Evolutionary conservation across 2,888 invertebrate species (phyloP), one percentile per base, ranked within the genome.

Genomic region (Eupithecia pulchellata): DNA sequence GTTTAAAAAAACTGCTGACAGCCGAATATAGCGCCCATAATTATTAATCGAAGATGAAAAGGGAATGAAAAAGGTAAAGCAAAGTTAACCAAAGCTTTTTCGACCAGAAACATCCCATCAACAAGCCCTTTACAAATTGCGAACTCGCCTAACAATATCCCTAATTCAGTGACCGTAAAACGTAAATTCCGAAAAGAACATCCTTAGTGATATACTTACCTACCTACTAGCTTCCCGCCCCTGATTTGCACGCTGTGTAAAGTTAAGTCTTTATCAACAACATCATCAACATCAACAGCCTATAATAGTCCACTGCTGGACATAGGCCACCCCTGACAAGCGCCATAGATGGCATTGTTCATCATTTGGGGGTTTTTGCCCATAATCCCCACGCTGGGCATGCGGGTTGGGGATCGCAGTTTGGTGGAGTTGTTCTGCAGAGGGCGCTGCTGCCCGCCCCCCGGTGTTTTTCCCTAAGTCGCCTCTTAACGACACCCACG

Each of bases 151-250:
- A 57, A 34, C 20, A 55, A 60, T 66, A 66, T 30, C 60, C 42
- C 17, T n/a, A 66, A 66, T 29, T 60, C 66, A 65, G 34, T 65
- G 57, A 29, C 64, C 64, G 64, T 64, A 47, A 64, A 42, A 65
- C 52, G 55, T 55, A 47, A 57, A 34, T 20, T 20, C 17, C 27
- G 34, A 34, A 65, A 64, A 65, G 55, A 57, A 55, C 55, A 55
- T 55, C 55, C 55, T 36, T 32, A 52, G 36, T 17, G 64, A 57
- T 65, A 52, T 55, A 65, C 32, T n/a, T 32, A 55, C 52, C 20
- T 29, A n/a, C 11, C 58, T 60, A 60, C 29, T 52, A 52, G 25
- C 25, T 11, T 25, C 25, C 11, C 25, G 13, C 20, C 52, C 52
- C 13, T 2, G 52, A 11, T 52, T 52, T 11, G 52, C 11, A 20